These are phyloP conservation scores for Schizaphis graminum DNA, from an alignment of 2,888 invertebrate genomes.

Conservation along the genomic window DNA sequence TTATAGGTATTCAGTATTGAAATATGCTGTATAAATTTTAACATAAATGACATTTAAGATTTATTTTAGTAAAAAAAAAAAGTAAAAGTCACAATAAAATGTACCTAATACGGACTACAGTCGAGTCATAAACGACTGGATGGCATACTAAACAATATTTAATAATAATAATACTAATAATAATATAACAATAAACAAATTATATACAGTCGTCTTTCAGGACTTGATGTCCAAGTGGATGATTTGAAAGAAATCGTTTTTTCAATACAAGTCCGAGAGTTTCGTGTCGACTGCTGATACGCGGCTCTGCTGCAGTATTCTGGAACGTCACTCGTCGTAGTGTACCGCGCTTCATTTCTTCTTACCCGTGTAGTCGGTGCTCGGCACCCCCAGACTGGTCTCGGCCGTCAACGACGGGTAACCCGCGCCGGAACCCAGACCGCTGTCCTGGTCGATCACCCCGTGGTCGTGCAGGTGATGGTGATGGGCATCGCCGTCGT, in stretches of 20 bases:
- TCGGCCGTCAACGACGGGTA: conserved; percentile 48
- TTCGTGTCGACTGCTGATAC: not conserved
- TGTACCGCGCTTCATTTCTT: conserved; percentile 7
- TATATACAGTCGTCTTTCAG: not conserved
- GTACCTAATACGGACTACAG: not conserved
- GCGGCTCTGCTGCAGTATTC: conserved; percentile 12
- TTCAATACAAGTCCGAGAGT: not conserved
- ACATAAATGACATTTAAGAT: not conserved
- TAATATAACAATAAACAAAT: conserved; percentile 4
- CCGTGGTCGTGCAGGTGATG: conserved; percentile 11
- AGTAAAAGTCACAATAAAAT: not conserved
- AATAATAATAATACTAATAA: conserved; percentile 24
- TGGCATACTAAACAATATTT: not conserved
- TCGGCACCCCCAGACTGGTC: conserved; percentile 56
- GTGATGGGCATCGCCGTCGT: not conserved
- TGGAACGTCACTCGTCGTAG: not conserved
- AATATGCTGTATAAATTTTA: not conserved
- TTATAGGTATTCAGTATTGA: not conserved
- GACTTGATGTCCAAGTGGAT: not conserved
- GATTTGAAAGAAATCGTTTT: not conserved
- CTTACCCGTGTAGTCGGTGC: conserved; percentile 40
- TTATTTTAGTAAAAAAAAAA: conserved; percentile 32
- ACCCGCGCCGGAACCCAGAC: not conserved
- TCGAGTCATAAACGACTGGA: not conserved
- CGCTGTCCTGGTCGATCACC: conserved; percentile 39